Conservation (phyloP, 2,113 vertebrate genomes). For the Procavia capensis region DNA sequence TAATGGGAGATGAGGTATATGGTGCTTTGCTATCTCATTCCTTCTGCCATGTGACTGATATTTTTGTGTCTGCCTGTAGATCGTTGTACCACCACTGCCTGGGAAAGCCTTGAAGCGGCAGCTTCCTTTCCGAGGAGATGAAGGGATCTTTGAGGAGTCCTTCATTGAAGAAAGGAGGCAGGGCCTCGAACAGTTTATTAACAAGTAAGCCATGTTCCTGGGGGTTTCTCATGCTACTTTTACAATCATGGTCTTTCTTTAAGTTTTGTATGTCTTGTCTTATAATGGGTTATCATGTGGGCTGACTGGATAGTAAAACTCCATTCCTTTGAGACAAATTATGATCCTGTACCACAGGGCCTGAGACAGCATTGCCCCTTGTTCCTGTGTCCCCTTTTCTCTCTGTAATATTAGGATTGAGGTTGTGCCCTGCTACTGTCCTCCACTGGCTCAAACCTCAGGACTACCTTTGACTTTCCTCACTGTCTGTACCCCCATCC, state of each 20-base stretch:
- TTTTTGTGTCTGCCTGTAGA: slow-evolving; percentile 87
- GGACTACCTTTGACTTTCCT: slow-evolving; percentile 4
- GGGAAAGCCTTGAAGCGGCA: slow-evolving; percentile 99
- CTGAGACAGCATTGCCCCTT: not conserved
- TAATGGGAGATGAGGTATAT: slow-evolving; percentile 12
- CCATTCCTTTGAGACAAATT: slow-evolving; percentile 36
- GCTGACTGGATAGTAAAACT: not conserved
- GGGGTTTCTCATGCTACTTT: slow-evolving; percentile 35
- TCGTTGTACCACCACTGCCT: slow-evolving; percentile 98
- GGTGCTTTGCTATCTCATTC: not conserved
- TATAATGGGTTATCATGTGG: slow-evolving; percentile 9
- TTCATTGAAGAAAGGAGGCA: slow-evolving; percentile 98
- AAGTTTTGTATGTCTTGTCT: not conserved
- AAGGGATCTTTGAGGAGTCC: slow-evolving; percentile 98
- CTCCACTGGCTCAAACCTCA: not conserved
- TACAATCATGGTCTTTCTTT: slow-evolving; percentile 16
- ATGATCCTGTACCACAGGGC: not conserved
- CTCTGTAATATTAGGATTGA: not conserved
- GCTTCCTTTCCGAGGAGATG: slow-evolving; percentile 97
- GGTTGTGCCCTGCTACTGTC: not conserved
- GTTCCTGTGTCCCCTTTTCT: not conserved
- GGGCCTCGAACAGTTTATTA: slow-evolving; percentile 99
- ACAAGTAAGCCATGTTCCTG: slow-evolving; percentile 91
- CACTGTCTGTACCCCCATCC: not conserved
- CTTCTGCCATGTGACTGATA: not conserved